phyloP scores from a whole-genome alignment of 1,140 invertebrate species.

The Lucilia cuprina region DNA sequence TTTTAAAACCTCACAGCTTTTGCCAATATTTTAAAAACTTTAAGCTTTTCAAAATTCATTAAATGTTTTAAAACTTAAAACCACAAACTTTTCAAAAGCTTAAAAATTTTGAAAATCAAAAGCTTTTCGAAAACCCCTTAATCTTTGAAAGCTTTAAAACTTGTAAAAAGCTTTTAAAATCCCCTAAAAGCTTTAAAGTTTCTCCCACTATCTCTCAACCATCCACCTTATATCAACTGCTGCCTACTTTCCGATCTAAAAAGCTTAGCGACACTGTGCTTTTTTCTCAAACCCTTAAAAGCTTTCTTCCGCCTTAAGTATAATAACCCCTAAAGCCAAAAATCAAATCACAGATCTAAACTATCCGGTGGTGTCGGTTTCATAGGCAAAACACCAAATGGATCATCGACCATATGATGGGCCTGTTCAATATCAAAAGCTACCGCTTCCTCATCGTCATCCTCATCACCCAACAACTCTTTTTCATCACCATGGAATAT shows the following conservation, averaged over 20 bases:
- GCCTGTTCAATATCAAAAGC: not conserved
- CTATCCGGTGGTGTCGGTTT: conserved; percentile 61
- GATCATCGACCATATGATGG: conserved; percentile 50
- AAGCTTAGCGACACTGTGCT: not conserved
- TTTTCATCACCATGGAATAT: conserved; percentile 65
- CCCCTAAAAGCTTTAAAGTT: too few species aligned
- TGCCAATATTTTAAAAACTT: too few species aligned
- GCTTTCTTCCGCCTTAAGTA: not conserved
- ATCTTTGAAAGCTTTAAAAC: too few species aligned
- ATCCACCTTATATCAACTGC: not conserved
- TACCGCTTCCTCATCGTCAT: conserved; percentile 49
- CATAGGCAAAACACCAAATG: conserved; percentile 58
- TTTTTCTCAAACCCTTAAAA: not conserved
- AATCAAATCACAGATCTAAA: conserved; percentile 62
- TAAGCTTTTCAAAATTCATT: too few species aligned
- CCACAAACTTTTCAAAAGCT: too few species aligned
- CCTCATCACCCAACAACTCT: conserved; percentile 52
- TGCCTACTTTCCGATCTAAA: not conserved
- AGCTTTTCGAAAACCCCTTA: too few species aligned
- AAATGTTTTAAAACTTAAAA: too few species aligned
- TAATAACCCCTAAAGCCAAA: conserved; percentile 47
- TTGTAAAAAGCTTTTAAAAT: too few species aligned
- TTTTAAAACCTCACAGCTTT: too few species aligned
- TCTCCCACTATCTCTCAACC: too few species aligned
- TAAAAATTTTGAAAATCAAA: too few species aligned